A percentile compares a stretch with the other conserved stretches of the same genome.
These are phyloP conservation scores for Eristalis arbustorum DNA, from an alignment of 2,888 invertebrate genomes.

Conservation along the genomic window DNA sequence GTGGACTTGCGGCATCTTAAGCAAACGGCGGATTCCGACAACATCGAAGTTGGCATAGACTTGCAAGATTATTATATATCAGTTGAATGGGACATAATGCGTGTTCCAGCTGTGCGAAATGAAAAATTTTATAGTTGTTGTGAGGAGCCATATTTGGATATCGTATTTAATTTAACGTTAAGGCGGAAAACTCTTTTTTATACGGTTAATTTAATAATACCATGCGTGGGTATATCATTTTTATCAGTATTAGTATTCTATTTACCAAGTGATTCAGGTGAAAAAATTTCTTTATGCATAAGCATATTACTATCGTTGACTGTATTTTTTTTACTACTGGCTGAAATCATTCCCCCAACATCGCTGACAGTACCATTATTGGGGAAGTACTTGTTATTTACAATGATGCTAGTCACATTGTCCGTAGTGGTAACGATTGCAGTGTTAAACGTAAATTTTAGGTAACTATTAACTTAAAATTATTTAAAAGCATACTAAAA, in stretches of 20 bases:
- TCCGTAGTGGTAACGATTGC: slow-evolving; percentile 96
- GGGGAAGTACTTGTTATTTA: slow-evolving; percentile 95
- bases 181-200: slow-evolving; percentile 97
- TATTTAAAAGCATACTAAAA: not conserved
- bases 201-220: slow-evolving; percentile 98
- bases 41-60: slow-evolving; percentile 94
- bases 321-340: slow-evolving; percentile 95
- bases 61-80: slow-evolving; percentile 97
- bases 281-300: slow-evolving; percentile 98
- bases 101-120: slow-evolving; percentile 93
- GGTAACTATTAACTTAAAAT: slow-evolving; percentile 76
- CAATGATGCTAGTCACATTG: slow-evolving; percentile 95
- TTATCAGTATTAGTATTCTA: slow-evolving; percentile 98
- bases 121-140: slow-evolving; percentile 98
- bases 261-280: slow-evolving; percentile 97
- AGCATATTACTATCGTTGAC: slow-evolving; percentile 95
- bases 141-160: slow-evolving; percentile 97
- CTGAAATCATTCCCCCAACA: slow-evolving; percentile 96
- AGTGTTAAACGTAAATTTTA: slow-evolving; percentile 95
- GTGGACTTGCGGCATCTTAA: slow-evolving; percentile 94
- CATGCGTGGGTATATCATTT: slow-evolving; percentile 98
- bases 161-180: slow-evolving; percentile 97
- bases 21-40: slow-evolving; percentile 92
- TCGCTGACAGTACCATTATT: slow-evolving; percentile 94
- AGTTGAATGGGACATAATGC: slow-evolving; percentile 99